Conservation (phyloP, 2,113 vertebrate genomes). For the Salvator merianae region DNA sequence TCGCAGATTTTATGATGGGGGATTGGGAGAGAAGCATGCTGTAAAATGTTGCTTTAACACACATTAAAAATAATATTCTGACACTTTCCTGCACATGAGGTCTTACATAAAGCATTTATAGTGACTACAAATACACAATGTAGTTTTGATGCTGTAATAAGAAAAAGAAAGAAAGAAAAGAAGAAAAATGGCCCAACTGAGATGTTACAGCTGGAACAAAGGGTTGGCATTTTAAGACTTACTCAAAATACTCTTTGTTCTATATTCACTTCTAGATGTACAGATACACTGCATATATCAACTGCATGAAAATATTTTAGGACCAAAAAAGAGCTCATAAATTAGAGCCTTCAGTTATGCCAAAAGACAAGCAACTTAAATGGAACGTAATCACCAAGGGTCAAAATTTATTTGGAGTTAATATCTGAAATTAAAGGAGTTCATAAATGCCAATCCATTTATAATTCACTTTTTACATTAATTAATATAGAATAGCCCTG, state of each 20-base stretch:
- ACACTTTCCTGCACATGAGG: constrained; percentile 71
- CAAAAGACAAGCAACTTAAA: constrained; percentile 53
- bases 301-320: constrained; percentile 37
- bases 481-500: constrained; percentile 39
- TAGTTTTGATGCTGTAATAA: constrained; percentile 67
- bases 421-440: constrained; percentile 30
- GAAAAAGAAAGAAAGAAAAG: constrained; percentile 54
- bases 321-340: constrained; percentile 46
- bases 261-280: constrained; percentile 60
- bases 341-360: constrained; percentile 51
- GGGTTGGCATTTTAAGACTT: constrained; percentile 66
- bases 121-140: constrained; percentile 72
- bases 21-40: constrained; percentile 65
- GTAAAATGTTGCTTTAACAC: constrained; percentile 71
- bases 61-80: constrained; percentile 69
- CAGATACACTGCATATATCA: constrained; percentile 41
- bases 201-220: constrained; percentile 74
- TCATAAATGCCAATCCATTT: constrained; percentile 44
- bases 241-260: constrained; percentile 50
- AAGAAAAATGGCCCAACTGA: constrained; percentile 66
- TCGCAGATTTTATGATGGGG: constrained; percentile 65
- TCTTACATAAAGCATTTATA: constrained; percentile 74
- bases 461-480: constrained; percentile 43
- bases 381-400: constrained; percentile 49
- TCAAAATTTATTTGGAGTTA: constrained; percentile 51